phyloP scores from a whole-genome alignment of 1,140 invertebrate species.

The Drosophila auraria region DNA sequence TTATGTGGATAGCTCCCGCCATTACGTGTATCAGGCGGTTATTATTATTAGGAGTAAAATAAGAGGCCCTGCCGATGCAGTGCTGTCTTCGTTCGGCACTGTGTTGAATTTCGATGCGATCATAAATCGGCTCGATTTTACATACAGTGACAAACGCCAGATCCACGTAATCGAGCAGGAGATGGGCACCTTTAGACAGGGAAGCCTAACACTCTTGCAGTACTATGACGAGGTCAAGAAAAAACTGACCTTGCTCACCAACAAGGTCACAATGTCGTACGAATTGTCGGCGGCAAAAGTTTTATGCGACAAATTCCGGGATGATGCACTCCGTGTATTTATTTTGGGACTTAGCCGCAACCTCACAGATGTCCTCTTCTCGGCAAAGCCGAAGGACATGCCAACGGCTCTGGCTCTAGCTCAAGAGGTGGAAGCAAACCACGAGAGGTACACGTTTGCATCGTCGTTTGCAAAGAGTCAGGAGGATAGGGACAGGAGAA shows the following conservation, averaged over 20 bases:
- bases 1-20: no score
- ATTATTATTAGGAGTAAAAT: conserved; percentile 47
- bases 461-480: no score
- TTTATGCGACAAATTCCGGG: conserved; percentile 31
- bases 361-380: no score
- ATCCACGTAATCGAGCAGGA: no score
- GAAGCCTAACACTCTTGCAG: conserved; percentile 2
- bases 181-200: conserved; percentile 27
- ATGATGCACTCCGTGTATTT: conserved; percentile 3
- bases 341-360: no score
- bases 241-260: conserved; percentile 41
- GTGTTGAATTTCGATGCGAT: conserved; percentile 50
- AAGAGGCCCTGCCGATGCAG: conserved; percentile 17
- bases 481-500: background rate
- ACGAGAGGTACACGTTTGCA: no score
- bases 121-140: conserved; percentile 36
- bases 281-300: conserved; percentile 5
- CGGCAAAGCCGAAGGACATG: no score
- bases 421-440: no score
- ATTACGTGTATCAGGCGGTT: no score
- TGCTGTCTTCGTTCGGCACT: conserved; percentile 36
- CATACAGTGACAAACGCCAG: conserved; percentile 28
- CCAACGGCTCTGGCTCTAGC: no score
- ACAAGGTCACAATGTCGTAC: conserved; percentile 40
- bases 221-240: conserved; percentile 38